These are phyloP conservation scores for Lamellibrachia satsuma DNA, from an alignment of 2,888 invertebrate species.

Conservation along the genomic window DNA sequence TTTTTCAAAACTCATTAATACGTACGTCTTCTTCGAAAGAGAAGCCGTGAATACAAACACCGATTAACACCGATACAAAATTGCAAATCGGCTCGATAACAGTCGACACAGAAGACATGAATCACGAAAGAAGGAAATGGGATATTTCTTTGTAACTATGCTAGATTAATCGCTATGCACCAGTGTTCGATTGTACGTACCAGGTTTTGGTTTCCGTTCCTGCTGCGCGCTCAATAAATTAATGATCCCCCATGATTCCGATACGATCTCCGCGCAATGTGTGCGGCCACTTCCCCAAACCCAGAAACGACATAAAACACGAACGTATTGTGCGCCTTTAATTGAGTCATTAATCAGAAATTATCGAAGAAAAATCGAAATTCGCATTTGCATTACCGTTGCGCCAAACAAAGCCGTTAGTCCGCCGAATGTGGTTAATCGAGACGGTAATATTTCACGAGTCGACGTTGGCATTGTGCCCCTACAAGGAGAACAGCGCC, in stretches of 20 bases:
- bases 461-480: background rate
- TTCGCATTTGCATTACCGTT: background rate
- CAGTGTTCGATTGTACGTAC: background rate
- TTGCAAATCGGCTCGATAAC: constrained; percentile 11
- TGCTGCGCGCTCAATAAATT: background rate
- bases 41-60: background rate
- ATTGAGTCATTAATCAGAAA: constrained; percentile 17
- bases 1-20: background rate
- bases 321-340: background rate
- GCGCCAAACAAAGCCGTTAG: background rate
- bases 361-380: constrained; percentile 17
- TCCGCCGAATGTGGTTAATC: background rate
- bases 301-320: constrained; percentile 11
- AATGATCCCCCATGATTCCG: background rate
- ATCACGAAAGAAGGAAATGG: background rate
- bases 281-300: background rate
- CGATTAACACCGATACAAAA: background rate
- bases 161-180: background rate
- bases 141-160: constrained; percentile 6
- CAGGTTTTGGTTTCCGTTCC: background rate
- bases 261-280: background rate
- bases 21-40: background rate
- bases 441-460: constrained; percentile 9
- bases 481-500: background rate
- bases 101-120: background rate